Evolutionary conservation across 2,888 invertebrate genomes (phyloP), one percentile per base, ranked within the genome.

Genomic region (Aromia moschata): DNA sequence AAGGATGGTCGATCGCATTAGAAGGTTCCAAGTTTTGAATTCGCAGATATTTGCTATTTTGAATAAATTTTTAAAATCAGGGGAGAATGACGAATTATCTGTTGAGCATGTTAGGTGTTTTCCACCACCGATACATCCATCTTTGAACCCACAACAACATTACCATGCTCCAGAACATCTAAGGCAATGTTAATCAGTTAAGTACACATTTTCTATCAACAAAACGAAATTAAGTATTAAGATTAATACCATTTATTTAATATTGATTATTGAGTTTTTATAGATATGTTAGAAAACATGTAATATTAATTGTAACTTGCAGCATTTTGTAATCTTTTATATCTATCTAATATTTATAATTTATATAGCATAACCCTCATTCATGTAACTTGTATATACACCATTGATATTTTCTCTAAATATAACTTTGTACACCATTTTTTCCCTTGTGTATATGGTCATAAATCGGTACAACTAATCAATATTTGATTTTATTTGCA

Each of bases 41-140:
- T 96, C 96, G 9, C 98, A 99, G 84, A 96, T 98, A 70, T 97
- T 97, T 83, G 95, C 96, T 38, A 92, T 96, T 63, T 84, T 98
- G 60, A 94, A 96, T 82, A 96, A 98, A 76, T 97, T 96, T 82
- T 85, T 97, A 61, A 93, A 93, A 72, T 91, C 92, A 1, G 92
- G 91, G 54, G 90, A 91, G 73, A 88, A 88, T 56, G 93, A 93
- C 75, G 86, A 85, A 7, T 90, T 92, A 38, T 95, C 96, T 41
- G 96, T 97, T 11, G 98, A 98, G 78, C 96, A 98, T 79, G 97
- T 98, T 10, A 86, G 96, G 33, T 98, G 98, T 82, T 98, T 97
- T 84, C 96, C 96, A 55, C 97, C 98, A 18, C 98, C 98, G 3
- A 88, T 93, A 69, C 92, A 92, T 82, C 90, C 91, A 18, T 86